Evolutionary conservation across 1,140 invertebrate genomes (phyloP).

Genomic region (Drosophila santomea): DNA sequence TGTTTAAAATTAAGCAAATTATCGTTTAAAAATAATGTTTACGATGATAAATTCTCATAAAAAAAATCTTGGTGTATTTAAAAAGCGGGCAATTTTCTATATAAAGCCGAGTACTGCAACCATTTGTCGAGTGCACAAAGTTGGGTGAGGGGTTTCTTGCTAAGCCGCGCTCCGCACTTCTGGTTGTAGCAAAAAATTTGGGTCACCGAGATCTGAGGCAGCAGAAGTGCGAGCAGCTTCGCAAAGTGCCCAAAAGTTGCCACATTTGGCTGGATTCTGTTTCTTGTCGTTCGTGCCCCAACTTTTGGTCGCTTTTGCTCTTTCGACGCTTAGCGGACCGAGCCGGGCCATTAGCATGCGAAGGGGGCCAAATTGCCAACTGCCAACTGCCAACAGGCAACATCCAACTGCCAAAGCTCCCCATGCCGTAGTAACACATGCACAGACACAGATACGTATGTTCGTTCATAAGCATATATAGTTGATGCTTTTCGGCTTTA

Average conservation of each 20-base stretch:
- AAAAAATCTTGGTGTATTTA: too few species aligned
- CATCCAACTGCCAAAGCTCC: slow-evolving; percentile 8
- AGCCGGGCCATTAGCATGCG: slow-evolving; percentile 51
- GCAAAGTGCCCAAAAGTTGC: slow-evolving; percentile 77
- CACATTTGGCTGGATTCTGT: slow-evolving; percentile 55
- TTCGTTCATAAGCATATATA: slow-evolving; percentile 20
- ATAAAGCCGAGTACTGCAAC: neutral
- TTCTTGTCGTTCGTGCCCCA: neutral
- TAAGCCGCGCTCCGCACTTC: slow-evolving; percentile 46
- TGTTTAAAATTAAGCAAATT: too few species aligned
- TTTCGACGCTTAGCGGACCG: slow-evolving; percentile 16
- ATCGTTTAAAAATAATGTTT: too few species aligned
- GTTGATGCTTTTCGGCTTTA: slow-evolving; percentile 75
- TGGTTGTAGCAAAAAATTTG: slow-evolving; percentile 64
- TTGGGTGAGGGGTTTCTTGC: slow-evolving; percentile 19
- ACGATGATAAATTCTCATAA: too few species aligned
- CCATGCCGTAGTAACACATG: slow-evolving; percentile 7
- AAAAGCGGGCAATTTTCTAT: neutral
- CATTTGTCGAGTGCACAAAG: slow-evolving; percentile 21
- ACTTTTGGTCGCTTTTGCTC: slow-evolving; percentile 8
- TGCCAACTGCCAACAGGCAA: slow-evolving; percentile 31
- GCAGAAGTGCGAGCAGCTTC: slow-evolving; percentile 37
- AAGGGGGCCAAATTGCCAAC: slow-evolving; percentile 36
- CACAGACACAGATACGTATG: slow-evolving; percentile 25
- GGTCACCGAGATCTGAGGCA: slow-evolving; percentile 76